Percentiles rank a stretch among this genome's conserved stretches.
Conservation (phyloP, 2,888 invertebrate genomes). For the Coelogynopora nodosa region DNA sequence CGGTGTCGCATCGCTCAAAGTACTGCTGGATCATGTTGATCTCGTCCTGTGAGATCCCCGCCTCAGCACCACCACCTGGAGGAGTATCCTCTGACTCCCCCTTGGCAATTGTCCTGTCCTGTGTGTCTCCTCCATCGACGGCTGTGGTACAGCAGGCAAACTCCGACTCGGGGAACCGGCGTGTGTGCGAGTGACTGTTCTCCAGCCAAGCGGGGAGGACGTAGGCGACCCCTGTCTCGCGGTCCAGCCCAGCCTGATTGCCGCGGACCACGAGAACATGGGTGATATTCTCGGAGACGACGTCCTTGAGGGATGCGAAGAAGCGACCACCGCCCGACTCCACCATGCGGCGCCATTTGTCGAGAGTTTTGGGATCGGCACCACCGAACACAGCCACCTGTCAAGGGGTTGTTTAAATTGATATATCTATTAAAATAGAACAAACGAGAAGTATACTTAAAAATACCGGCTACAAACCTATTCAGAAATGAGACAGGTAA, state of each 20-base stretch:
- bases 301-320: neutral
- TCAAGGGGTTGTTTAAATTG: no score
- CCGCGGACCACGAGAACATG: conserved; percentile 7
- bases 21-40: conserved; percentile 33
- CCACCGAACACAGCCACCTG: neutral
- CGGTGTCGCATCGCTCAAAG: conserved; percentile 19
- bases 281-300: neutral
- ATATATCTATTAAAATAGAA: no score
- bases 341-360: neutral
- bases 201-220: neutral
- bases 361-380: neutral
- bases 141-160: neutral
- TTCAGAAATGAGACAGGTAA: no score
- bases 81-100: neutral
- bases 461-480: no score
- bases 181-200: neutral
- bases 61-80: neutral
- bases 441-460: no score
- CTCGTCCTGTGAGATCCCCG: neutral
- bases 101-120: neutral
- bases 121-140: neutral
- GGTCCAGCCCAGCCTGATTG: neutral
- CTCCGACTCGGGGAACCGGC: neutral
- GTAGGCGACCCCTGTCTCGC: neutral
- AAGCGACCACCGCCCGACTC: neutral